These are phyloP conservation scores for Wiebesia pumilae DNA, from an alignment of 1,140 invertebrate genomes.

Conservation along the genomic window DNA sequence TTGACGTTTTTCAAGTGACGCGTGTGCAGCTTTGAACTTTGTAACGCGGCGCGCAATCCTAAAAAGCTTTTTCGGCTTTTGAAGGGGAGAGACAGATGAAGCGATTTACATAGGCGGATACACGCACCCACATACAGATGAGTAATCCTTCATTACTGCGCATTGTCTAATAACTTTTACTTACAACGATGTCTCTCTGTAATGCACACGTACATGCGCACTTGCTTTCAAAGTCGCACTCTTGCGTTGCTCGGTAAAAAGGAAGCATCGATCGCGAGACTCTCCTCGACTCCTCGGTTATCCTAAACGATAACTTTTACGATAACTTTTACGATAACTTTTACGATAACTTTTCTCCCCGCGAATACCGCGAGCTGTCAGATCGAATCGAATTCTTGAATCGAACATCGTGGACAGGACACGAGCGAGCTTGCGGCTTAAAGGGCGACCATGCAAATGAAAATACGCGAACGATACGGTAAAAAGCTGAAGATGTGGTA, in stretches of 20 bases:
- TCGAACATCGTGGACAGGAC: too few relatives aligned
- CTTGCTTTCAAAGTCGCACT: background rate
- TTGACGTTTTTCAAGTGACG: background rate
- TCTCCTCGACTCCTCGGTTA: background rate
- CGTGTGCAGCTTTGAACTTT: background rate
- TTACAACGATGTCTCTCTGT: background rate
- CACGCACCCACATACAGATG: background rate
- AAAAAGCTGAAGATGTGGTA: too few relatives aligned
- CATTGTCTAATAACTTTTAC: background rate
- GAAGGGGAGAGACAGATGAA: background rate
- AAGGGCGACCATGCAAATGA: too few relatives aligned
- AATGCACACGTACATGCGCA: background rate
- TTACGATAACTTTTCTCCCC: too few relatives aligned
- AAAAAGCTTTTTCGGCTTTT: background rate
- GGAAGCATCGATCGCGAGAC: background rate
- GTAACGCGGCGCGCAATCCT: background rate
- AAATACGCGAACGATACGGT: too few relatives aligned
- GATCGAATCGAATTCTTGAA: too few relatives aligned
- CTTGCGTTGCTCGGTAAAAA: background rate
- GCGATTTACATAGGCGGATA: background rate
- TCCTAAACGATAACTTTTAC: too few relatives aligned
- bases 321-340: too few relatives aligned
- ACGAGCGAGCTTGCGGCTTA: too few relatives aligned
- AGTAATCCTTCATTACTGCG: background rate
- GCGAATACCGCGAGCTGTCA: too few relatives aligned